These are phyloP conservation scores for Megalopta genalis DNA, from an alignment of 1,140 invertebrate species.

Conservation along the genomic window DNA sequence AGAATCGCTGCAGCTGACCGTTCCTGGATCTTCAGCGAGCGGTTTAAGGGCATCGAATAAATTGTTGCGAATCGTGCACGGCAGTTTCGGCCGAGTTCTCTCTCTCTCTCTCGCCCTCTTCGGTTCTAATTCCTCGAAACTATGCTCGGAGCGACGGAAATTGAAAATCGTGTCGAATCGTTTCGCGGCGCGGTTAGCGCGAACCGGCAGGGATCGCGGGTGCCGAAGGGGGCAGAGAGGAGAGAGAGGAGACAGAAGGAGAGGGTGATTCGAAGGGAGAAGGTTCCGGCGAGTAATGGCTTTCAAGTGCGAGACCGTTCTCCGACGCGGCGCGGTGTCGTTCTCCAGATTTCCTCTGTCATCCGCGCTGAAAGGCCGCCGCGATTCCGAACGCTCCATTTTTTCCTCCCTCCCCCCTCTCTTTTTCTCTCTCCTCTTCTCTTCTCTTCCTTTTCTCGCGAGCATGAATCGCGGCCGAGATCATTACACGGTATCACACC, in stretches of 20 bases:
- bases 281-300: constrained; percentile 50
- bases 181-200: constrained; percentile 1
- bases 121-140: neutral
- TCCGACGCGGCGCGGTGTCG: constrained; percentile 9
- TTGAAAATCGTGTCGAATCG: constrained; percentile 19
- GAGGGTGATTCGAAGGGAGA: constrained; percentile 31
- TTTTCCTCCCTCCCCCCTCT: neutral
- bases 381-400: constrained; percentile 1
- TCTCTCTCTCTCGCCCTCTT: no score
- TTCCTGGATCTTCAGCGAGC: constrained; percentile 41
- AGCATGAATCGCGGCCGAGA: constrained; percentile 34
- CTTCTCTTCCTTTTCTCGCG: neutral
- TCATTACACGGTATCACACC: constrained; percentile 45
- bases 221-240: neutral
- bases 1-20: constrained; percentile 26
- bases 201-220: neutral
- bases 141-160: neutral
- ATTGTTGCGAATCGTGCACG: neutral
- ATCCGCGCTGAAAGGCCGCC: constrained; percentile 40
- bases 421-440: neutral
- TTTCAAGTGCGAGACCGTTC: constrained; percentile 54
- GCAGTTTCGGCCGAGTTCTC: neutral
- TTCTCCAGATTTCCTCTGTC: constrained; percentile 44
- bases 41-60: constrained; percentile 21
- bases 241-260: neutral